Conservation (phyloP, 1,140 invertebrate species). For the Hyphantria cunea region DNA sequence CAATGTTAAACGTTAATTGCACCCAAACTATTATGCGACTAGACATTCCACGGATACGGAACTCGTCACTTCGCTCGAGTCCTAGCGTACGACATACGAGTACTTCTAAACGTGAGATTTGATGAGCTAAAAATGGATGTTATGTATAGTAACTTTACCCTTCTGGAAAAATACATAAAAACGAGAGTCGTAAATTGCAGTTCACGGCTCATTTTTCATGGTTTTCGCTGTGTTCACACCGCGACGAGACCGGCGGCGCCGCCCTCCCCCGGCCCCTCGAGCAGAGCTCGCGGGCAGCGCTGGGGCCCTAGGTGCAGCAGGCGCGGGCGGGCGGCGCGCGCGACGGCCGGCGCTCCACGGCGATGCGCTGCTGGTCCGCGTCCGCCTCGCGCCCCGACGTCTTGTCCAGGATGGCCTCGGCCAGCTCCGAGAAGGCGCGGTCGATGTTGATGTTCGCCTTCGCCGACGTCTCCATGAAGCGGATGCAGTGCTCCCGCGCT, state of each 20-base stretch:
- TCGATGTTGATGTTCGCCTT: slow-evolving; percentile 96
- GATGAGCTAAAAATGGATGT: not conserved
- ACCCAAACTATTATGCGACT: slow-evolving; percentile 35
- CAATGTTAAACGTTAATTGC: slow-evolving; percentile 4
- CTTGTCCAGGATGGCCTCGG: slow-evolving; percentile 83
- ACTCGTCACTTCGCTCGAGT: not conserved
- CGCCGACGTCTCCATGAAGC: slow-evolving; percentile 96
- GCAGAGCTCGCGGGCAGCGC: not conserved
- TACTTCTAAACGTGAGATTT: not conserved
- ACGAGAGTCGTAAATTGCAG: not conserved
- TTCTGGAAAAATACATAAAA: not conserved
- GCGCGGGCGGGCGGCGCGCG: slow-evolving; percentile 70
- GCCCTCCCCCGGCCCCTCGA: too few species aligned
- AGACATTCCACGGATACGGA: slow-evolving; percentile 14
- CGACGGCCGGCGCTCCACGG: slow-evolving; percentile 74
- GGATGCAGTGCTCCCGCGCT: slow-evolving; percentile 96
- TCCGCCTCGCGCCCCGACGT: slow-evolving; percentile 76
- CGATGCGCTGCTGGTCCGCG: slow-evolving; percentile 71
- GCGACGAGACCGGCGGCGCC: not conserved
- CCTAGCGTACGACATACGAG: slow-evolving; percentile 2
- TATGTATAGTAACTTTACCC: not conserved
- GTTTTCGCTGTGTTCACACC: not conserved
- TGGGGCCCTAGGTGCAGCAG: slow-evolving; percentile 69
- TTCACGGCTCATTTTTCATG: not conserved
- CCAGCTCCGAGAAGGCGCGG: slow-evolving; percentile 95